A percentile compares a stretch with the other conserved stretches of the same genome.
phyloP scores from a whole-genome alignment of 2,113 vertebrate genomes.

The Conger conger region DNA sequence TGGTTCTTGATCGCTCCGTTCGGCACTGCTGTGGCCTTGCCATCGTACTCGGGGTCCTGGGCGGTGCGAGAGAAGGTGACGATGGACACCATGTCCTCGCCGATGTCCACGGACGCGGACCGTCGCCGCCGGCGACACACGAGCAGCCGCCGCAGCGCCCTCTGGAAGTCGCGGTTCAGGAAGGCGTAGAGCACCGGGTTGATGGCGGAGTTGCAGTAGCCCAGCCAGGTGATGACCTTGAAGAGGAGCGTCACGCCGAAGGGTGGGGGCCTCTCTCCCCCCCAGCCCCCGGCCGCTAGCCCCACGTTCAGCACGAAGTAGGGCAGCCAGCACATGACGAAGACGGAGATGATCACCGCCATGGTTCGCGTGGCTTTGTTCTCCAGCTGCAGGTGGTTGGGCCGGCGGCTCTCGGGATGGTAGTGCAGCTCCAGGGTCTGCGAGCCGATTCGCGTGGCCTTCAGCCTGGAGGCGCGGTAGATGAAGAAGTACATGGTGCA shows the following conservation, averaged over 20 bases:
- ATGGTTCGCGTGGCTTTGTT: constrained; percentile 75
- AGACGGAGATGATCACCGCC: constrained; percentile 80
- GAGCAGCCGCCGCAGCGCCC: constrained; percentile 76
- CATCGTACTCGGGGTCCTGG: constrained; percentile 55
- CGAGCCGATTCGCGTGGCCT: constrained; percentile 63
- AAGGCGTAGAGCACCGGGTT: constrained; percentile 90
- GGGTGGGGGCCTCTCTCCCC: constrained; percentile 54
- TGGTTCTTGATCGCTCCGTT: not conserved
- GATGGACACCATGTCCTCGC: constrained; percentile 71
- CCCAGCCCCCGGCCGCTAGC: constrained; percentile 68
- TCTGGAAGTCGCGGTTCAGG: constrained; percentile 86
- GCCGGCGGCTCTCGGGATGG: constrained; percentile 67
- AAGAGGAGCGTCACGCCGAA: constrained; percentile 54
- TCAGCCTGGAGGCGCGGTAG: constrained; percentile 64
- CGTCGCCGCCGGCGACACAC: constrained; percentile 57
- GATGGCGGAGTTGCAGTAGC: constrained; percentile 90
- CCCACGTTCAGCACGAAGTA: constrained; percentile 84
- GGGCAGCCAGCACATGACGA: constrained; percentile 86
- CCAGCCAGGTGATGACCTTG: constrained; percentile 81
- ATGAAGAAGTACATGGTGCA: constrained; percentile 75
- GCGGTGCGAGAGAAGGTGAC: constrained; percentile 68
- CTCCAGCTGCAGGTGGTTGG: constrained; percentile 73
- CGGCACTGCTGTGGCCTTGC: not conserved
- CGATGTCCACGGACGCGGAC: constrained; percentile 49
- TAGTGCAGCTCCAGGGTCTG: constrained; percentile 69